Conservation (phyloP, 2,888 invertebrate species). For the Hypomecis punctinalis region DNA sequence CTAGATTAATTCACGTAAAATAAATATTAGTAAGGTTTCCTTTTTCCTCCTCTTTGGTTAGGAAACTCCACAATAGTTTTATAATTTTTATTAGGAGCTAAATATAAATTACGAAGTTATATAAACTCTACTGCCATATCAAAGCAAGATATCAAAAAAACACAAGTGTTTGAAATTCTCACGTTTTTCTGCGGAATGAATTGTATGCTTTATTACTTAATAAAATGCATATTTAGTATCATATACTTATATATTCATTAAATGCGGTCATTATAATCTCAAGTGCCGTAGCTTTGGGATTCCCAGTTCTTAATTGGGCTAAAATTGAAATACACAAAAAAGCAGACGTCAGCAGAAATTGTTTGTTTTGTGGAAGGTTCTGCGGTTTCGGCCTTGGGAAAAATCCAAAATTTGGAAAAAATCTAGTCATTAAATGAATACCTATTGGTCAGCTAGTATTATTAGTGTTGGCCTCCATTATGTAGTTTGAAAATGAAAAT, state of each 20-base stretch:
- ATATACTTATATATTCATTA: neutral
- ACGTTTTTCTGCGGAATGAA: constrained; percentile 34
- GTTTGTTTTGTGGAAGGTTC: neutral
- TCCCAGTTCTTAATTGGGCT: constrained; percentile 31
- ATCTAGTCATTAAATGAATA: neutral
- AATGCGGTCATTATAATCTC: constrained; percentile 25
- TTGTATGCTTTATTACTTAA: constrained; percentile 26
- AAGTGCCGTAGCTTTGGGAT: constrained; percentile 24
- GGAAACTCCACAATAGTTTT: no score
- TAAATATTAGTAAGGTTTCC: no score
- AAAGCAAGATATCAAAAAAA: neutral
- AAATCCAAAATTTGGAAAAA: neutral
- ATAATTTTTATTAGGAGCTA: no score
- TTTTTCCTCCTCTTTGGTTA: no score
- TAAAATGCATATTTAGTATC: constrained; percentile 1
- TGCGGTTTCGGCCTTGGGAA: neutral
- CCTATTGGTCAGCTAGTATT: neutral
- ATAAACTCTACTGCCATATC: neutral
- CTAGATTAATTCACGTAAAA: no score
- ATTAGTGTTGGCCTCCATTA: neutral
- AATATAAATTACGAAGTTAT: no score
- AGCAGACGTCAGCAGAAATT: constrained; percentile 19
- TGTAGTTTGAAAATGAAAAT: neutral
- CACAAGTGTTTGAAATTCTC: constrained; percentile 20
- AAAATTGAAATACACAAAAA: constrained; percentile 27